Evolutionary conservation across 2,113 vertebrate species (phyloP).

Genomic region (Lophius piscatorius): DNA sequence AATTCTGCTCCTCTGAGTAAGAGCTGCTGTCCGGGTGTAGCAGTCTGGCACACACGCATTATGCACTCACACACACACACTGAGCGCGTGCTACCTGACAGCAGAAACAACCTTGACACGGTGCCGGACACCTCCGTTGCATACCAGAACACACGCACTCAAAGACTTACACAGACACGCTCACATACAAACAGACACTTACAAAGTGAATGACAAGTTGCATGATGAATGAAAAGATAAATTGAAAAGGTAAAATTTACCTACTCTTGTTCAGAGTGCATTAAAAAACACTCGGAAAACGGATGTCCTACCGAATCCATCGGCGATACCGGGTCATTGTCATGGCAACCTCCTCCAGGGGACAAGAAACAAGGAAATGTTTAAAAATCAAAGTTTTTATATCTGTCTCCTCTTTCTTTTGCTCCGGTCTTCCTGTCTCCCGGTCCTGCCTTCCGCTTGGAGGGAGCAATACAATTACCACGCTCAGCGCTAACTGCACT

Average conservation of each 20-base stretch:
- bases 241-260: conserved; percentile 87
- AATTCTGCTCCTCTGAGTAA: conserved; percentile 48
- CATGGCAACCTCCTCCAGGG: conserved; percentile 83
- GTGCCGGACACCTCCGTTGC: conserved; percentile 67
- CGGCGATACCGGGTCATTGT: conserved; percentile 90
- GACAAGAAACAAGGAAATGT: conserved; percentile 46
- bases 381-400: conserved; percentile 87
- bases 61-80: conserved; percentile 15
- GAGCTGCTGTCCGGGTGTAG: conserved; percentile 63
- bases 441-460: conserved; percentile 76
- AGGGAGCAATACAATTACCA: conserved; percentile 91
- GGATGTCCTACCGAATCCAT: conserved; percentile 99
- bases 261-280: conserved; percentile 99
- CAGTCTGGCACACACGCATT: conserved; percentile 1
- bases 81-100: conserved; percentile 71
- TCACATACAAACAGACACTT: conserved; percentile 24
- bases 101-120: conserved; percentile 78
- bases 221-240: conserved; percentile 48
- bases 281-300: conserved; percentile 95
- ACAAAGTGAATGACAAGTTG: conserved; percentile 69
- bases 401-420: conserved; percentile 67
- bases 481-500: conserved; percentile 73
- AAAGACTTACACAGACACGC: conserved; percentile 21
- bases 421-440: conserved; percentile 62
- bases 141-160: conserved; percentile 59